Evolutionary conservation across 2,113 vertebrate genomes (phyloP).

Genomic region (Eurypyga helias): DNA sequence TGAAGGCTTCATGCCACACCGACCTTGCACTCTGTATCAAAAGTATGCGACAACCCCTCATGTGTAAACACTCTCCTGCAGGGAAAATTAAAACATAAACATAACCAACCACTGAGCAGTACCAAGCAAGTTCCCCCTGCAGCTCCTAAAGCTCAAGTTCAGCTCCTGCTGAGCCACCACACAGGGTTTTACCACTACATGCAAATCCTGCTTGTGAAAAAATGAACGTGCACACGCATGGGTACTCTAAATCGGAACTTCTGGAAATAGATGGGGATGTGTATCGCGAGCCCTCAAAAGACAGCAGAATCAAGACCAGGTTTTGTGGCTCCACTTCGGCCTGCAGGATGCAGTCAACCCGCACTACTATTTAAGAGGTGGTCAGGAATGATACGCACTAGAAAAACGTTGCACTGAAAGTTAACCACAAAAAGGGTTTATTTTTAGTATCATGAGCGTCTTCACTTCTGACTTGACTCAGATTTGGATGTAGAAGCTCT

Average conservation of each 20-base stretch:
- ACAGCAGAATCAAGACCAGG: neutral
- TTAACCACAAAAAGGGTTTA: conserved; percentile 67
- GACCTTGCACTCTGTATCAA: neutral
- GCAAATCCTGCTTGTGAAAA: neutral
- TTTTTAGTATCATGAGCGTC: conserved; percentile 59
- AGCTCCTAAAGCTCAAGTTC: neutral
- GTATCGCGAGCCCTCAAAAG: neutral
- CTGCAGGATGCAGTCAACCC: neutral
- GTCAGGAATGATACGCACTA: neutral
- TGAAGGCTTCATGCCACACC: neutral
- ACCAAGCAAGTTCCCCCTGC: neutral
- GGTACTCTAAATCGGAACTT: neutral
- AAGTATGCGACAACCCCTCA: neutral
- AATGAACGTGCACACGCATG: no score
- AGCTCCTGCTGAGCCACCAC: neutral
- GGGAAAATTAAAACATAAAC: neutral
- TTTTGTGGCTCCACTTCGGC: neutral
- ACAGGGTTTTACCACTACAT: neutral
- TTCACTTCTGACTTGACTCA: conserved; percentile 97
- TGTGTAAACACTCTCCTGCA: neutral
- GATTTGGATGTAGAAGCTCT: conserved; percentile 97
- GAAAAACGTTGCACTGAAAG: neutral
- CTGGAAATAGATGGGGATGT: neutral
- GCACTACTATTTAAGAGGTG: neutral
- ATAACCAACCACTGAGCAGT: no score